Evolutionary conservation across 2,888 invertebrate genomes (phyloP).

Genomic region (Torymus texanus): DNA sequence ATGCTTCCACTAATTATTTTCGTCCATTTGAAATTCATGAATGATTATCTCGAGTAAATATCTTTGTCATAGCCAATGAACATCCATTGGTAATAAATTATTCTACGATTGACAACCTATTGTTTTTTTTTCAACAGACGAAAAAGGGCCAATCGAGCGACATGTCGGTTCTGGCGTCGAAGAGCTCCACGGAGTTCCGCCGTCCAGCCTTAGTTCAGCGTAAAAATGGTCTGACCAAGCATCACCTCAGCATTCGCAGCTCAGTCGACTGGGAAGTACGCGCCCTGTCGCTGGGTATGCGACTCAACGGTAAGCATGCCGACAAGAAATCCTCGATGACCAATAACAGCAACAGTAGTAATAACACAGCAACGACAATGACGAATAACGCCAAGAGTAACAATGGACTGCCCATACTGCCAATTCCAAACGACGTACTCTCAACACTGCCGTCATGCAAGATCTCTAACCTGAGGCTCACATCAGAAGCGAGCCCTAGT

Average conservation of each 20-base stretch:
- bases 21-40: too few species aligned
- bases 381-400: not conserved
- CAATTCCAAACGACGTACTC: conserved; percentile 68
- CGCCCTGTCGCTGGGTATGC: conserved; percentile 41
- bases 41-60: too few species aligned
- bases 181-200: conserved; percentile 71
- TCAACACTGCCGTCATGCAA: conserved; percentile 68
- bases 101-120: not conserved
- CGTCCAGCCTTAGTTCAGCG: conserved; percentile 72
- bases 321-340: conserved; percentile 63
- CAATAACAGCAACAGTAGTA: conserved; percentile 74
- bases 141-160: conserved; percentile 64
- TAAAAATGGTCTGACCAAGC: conserved; percentile 71
- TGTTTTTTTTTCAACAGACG: conserved; percentile 44
- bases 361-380: conserved; percentile 75
- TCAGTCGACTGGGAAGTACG: conserved; percentile 69
- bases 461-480: conserved; percentile 68
- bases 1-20: too few species aligned
- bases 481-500: conserved; percentile 67
- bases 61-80: too few species aligned
- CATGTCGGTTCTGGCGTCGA: conserved; percentile 70
- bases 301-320: conserved; percentile 33
- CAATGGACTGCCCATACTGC: conserved; percentile 57
- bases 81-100: too few species aligned
- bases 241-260: conserved; percentile 64